Evolutionary conservation across 2,888 invertebrate genomes (phyloP).

Genomic region (Chamaedrilus cognettii): DNA sequence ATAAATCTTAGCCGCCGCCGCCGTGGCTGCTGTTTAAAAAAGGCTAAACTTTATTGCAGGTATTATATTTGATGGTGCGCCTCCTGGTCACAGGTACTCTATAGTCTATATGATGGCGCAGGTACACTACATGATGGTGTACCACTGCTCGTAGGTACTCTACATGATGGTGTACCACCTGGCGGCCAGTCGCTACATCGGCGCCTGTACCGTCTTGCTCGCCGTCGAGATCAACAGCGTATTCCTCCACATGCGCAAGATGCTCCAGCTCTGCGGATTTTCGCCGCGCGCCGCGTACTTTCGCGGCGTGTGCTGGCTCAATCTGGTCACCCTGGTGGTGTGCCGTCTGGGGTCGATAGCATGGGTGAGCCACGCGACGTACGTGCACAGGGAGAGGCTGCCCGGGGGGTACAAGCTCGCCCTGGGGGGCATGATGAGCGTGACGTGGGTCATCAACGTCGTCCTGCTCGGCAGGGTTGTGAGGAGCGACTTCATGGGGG

Average conservation of each 20-base stretch:
- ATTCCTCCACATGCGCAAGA: slow-evolving; percentile 18
- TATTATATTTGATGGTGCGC: no score
- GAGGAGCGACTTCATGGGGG: neutral
- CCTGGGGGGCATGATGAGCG: neutral
- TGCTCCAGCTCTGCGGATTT: neutral
- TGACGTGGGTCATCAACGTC: slow-evolving; percentile 1
- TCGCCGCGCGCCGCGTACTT: neutral
- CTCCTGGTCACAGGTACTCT: no score
- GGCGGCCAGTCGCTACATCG: neutral
- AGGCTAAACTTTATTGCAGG: no score
- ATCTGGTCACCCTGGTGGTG: neutral
- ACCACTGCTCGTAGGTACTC: slow-evolving; percentile 10
- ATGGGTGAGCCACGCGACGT: neutral
- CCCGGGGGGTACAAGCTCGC: neutral
- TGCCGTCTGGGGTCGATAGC: neutral
- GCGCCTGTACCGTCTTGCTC: slow-evolving; percentile 6
- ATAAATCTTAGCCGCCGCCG: no score
- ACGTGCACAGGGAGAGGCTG: neutral
- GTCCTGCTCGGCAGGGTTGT: neutral
- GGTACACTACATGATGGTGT: neutral
- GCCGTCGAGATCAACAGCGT: slow-evolving; percentile 19
- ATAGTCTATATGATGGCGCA: neutral
- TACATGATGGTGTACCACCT: slow-evolving; percentile 14
- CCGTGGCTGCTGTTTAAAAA: no score
- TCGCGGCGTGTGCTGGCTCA: neutral